A percentile compares a stretch with the other conserved stretches of the same genome.
phyloP scores from a whole-genome alignment of 2,113 vertebrate species.

The Phoenicopterus ruber region DNA sequence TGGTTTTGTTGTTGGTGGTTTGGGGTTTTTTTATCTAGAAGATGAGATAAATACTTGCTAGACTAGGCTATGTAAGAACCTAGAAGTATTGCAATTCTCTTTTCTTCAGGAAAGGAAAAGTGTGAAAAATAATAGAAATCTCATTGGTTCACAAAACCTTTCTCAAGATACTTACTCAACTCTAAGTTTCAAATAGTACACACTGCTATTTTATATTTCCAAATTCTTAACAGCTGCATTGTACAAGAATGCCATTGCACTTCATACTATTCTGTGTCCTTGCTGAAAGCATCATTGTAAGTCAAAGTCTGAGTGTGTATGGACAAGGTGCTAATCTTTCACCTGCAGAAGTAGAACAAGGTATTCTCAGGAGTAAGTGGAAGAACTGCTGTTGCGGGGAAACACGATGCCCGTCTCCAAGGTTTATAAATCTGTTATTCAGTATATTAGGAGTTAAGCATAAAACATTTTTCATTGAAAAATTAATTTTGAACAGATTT shows the following conservation, averaged over 20 bases:
- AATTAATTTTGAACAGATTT: neutral
- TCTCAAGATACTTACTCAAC: neutral
- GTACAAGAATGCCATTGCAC: neutral
- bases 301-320: neutral
- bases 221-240: neutral
- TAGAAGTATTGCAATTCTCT: neutral
- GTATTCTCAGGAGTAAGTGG: neutral
- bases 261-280: neutral
- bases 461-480: neutral
- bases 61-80: neutral
- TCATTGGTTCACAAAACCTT: neutral
- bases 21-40: neutral
- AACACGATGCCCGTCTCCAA: neutral
- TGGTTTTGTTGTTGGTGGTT: too few species aligned
- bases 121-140: neutral
- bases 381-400: neutral
- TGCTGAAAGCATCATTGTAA: neutral
- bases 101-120: neutral
- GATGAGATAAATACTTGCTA: neutral
- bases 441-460: neutral
- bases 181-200: neutral
- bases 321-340: neutral
- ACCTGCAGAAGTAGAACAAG: neutral
- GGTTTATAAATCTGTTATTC: neutral
- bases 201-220: neutral